Conservation (phyloP, 2,888 invertebrate species). For the Heliconius aoede region DNA sequence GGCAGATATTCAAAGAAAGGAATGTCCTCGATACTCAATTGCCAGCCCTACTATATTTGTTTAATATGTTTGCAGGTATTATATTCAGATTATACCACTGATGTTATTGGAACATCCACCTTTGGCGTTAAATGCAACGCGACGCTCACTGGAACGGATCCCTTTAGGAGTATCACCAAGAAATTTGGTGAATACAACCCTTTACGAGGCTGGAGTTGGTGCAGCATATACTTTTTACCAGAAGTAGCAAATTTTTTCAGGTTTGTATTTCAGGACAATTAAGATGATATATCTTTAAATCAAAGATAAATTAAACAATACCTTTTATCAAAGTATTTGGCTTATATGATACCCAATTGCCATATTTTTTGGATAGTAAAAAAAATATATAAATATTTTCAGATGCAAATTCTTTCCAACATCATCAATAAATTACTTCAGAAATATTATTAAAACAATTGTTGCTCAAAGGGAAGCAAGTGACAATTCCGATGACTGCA, state of each 20-base stretch:
- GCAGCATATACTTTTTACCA: conserved; percentile 56
- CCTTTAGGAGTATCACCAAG: conserved; percentile 51
- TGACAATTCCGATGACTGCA: conserved; percentile 12
- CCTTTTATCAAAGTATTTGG: background rate
- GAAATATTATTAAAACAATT: conserved; percentile 53
- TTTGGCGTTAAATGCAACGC: conserved; percentile 53
- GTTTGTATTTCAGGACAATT: conserved; percentile 42
- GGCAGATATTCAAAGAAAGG: too few species aligned
- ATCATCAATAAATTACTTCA: conserved; percentile 54
- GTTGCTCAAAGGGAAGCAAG: conserved; percentile 54
- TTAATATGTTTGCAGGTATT: conserved; percentile 44
- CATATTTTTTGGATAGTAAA: background rate
- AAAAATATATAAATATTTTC: background rate
- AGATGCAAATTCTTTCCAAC: conserved; percentile 67
- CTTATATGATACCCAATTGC: background rate
- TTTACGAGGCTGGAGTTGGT: conserved; percentile 48
- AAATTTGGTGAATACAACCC: conserved; percentile 50
- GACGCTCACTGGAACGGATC: conserved; percentile 51
- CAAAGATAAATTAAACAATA: background rate
- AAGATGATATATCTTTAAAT: background rate
- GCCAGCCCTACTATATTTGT: background rate
- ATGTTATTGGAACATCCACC: conserved; percentile 52
- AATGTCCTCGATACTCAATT: too few species aligned
- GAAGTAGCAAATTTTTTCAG: conserved; percentile 52
- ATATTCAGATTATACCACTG: conserved; percentile 53